These are phyloP conservation scores for Momotus momota DNA, from an alignment of 2,797 vertebrate genomes.

Conservation along the genomic window DNA sequence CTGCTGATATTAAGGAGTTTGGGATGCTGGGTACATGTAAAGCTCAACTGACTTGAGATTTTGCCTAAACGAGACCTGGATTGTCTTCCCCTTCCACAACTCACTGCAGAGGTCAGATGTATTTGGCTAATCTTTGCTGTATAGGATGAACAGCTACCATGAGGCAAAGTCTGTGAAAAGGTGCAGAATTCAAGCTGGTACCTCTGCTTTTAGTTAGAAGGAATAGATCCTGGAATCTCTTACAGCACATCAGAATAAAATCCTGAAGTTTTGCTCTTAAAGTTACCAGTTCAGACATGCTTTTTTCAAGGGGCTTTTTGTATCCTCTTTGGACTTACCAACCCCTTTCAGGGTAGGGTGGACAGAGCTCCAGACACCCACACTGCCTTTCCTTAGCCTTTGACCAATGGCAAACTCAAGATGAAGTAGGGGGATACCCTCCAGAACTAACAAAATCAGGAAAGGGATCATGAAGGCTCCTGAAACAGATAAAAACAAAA, in stretches of 20 bases:
- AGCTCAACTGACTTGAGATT: not conserved
- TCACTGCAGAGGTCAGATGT: not conserved
- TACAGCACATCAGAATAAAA: not conserved
- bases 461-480: conserved; percentile 98
- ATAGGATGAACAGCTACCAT: not conserved
- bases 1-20: not conserved
- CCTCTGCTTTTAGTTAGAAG: not conserved
- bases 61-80: not conserved
- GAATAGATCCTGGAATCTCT: not conserved
- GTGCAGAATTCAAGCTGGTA: not conserved
- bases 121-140: not conserved
- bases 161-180: not conserved
- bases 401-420: conserved; percentile 97
- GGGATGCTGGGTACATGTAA: not conserved
- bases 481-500: conserved; percentile 44
- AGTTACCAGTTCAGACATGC: not conserved
- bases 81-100: not conserved
- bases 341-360: conserved; percentile 88
- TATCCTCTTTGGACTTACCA: conserved; percentile 80
- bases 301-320: not conserved
- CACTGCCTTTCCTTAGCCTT: conserved; percentile 88
- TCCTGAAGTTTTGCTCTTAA: not conserved
- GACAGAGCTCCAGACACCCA: conserved; percentile 90
- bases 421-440: conserved; percentile 91
- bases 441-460: conserved; percentile 92